Percentiles rank a stretch among this genome's conserved stretches.
These are phyloP conservation scores for Collichthys lucidus DNA, from an alignment of 2,113 vertebrate genomes.

Conservation along the genomic window DNA sequence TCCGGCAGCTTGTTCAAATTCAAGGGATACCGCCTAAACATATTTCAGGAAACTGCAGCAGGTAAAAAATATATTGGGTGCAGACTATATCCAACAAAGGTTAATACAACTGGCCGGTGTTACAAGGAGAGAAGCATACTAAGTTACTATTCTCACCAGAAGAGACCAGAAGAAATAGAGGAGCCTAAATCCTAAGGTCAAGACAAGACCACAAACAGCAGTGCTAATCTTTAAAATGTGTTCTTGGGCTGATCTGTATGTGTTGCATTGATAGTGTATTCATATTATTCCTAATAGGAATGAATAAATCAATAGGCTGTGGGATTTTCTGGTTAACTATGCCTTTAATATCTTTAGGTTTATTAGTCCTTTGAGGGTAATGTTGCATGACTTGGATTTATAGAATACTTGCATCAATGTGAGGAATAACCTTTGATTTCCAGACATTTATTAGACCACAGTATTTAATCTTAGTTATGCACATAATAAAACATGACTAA, in stretches of 20 bases:
- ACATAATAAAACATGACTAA: not conserved
- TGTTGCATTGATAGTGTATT: not conserved
- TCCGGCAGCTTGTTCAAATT: constrained; percentile 12
- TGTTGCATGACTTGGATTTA: not conserved
- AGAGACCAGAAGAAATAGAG: constrained; percentile 3
- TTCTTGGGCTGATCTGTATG: not conserved
- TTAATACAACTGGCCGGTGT: not conserved
- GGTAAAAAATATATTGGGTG: constrained; percentile 4
- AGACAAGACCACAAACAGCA: not conserved
- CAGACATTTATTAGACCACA: not conserved
- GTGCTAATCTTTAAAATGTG: not conserved
- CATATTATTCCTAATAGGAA: not conserved
- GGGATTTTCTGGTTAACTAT: not conserved
- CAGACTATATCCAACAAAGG: not conserved
- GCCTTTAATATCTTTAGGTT: not conserved
- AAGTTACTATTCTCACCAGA: not conserved
- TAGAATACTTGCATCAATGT: not conserved
- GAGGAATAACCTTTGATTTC: not conserved
- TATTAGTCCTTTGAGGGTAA: not conserved
- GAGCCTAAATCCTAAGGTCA: not conserved
- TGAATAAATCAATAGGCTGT: not conserved
- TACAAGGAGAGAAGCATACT: not conserved
- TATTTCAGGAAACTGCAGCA: constrained; percentile 12
- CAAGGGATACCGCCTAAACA: constrained; percentile 1
- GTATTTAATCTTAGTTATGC: not conserved